These are phyloP conservation scores for Crocidura indochinensis DNA, from an alignment of 2,797 vertebrate species.

Conservation along the genomic window DNA sequence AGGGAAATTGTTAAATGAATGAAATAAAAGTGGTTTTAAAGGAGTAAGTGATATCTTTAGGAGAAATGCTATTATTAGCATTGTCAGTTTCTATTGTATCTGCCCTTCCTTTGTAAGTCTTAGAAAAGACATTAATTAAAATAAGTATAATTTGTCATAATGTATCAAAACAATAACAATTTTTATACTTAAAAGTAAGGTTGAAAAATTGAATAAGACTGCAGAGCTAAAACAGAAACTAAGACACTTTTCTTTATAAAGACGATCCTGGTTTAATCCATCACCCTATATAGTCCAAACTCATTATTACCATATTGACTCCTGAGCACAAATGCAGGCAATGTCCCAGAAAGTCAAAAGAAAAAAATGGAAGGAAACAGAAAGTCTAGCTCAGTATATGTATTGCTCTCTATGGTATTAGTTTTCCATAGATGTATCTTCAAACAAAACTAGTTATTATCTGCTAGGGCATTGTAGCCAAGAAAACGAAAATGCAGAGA, in stretches of 20 bases:
- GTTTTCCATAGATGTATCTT: neutral
- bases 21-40: conserved; percentile 35
- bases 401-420: neutral
- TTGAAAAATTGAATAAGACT: neutral
- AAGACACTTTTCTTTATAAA: neutral
- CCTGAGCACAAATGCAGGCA: too few relatives aligned
- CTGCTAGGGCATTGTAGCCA: neutral
- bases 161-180: neutral
- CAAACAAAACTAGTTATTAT: neutral
- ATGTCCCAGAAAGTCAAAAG: neutral
- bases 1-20: neutral
- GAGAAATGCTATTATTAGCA: neutral
- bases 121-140: neutral
- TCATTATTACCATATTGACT: too few relatives aligned
- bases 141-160: neutral
- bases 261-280: neutral
- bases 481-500: neutral
- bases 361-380: neutral
- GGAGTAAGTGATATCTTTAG: neutral
- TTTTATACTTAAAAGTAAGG: neutral
- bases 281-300: too few relatives aligned
- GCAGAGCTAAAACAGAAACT: too few relatives aligned
- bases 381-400: neutral
- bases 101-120: neutral
- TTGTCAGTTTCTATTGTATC: neutral